phyloP scores from a whole-genome alignment of 2,113 vertebrate species.

The Forbesichthys agassizii region DNA sequence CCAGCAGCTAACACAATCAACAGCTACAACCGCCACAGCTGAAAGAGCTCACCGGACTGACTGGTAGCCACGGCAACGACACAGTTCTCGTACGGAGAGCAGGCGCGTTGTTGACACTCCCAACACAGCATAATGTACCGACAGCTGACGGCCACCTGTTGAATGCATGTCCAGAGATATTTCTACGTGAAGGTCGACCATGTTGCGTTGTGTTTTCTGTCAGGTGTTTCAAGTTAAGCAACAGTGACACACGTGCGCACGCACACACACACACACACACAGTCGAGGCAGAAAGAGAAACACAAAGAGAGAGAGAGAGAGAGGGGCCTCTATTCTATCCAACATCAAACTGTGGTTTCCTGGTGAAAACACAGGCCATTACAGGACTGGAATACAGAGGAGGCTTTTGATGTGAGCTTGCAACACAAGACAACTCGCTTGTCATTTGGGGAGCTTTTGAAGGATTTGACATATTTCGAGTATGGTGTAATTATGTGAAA shows the following conservation, averaged over 20 bases:
- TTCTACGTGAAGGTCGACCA: background rate
- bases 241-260: background rate
- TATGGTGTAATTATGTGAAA: constrained; percentile 32
- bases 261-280: too few species aligned
- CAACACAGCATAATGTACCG: background rate
- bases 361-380: constrained; percentile 40
- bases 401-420: constrained; percentile 27
- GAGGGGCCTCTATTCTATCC: constrained; percentile 22
- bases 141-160: background rate
- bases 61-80: background rate
- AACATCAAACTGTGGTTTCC: constrained; percentile 36
- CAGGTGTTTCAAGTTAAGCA: background rate
- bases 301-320: constrained; percentile 16
- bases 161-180: background rate
- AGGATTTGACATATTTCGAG: constrained; percentile 35
- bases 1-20: constrained; percentile 33
- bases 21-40: background rate
- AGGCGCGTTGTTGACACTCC: background rate
- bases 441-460: constrained; percentile 20
- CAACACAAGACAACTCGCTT: constrained; percentile 10
- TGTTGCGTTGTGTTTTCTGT: background rate
- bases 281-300: too few species aligned
- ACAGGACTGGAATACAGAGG: constrained; percentile 22
- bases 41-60: background rate
- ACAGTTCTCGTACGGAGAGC: background rate